These are phyloP conservation scores for Notoglanidium macrostoma DNA, from an alignment of 2,797 vertebrate genomes.

Conservation along the genomic window DNA sequence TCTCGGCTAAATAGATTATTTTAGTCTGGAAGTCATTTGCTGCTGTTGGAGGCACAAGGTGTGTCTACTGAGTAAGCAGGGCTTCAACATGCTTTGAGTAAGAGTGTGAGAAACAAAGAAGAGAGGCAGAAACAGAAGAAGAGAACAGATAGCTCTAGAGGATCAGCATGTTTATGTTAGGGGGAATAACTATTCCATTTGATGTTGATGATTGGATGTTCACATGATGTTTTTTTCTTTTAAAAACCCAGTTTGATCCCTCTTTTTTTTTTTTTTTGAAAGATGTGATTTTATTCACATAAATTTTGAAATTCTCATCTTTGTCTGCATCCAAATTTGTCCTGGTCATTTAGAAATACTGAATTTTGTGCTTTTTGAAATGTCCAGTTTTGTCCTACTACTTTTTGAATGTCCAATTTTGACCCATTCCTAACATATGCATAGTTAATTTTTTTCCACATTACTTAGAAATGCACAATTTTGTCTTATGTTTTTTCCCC, in stretches of 20 bases:
- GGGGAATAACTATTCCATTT: background rate
- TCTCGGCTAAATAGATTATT: conserved; percentile 25
- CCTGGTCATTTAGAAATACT: background rate
- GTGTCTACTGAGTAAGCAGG: conserved; percentile 27
- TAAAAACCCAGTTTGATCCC: background rate
- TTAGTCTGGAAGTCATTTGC: conserved; percentile 56
- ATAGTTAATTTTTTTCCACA: too few relatives aligned
- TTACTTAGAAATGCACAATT: background rate
- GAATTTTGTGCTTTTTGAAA: background rate
- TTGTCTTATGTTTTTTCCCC: background rate
- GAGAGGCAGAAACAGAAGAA: background rate
- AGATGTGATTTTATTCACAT: background rate
- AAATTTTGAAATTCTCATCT: background rate
- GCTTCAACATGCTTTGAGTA: background rate
- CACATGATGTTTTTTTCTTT: background rate
- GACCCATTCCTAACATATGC: too few relatives aligned
- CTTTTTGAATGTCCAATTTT: background rate
- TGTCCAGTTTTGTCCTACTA: background rate
- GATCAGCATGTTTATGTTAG: background rate
- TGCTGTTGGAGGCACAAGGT: conserved; percentile 41
- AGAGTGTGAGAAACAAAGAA: conserved; percentile 8
- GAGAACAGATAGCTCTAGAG: background rate
- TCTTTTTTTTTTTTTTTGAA: too few relatives aligned
- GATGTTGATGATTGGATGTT: background rate
- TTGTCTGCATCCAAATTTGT: background rate